Evolutionary conservation across 2,797 vertebrate species (phyloP).

Genomic region (Gymnoscopelus braueri): DNA sequence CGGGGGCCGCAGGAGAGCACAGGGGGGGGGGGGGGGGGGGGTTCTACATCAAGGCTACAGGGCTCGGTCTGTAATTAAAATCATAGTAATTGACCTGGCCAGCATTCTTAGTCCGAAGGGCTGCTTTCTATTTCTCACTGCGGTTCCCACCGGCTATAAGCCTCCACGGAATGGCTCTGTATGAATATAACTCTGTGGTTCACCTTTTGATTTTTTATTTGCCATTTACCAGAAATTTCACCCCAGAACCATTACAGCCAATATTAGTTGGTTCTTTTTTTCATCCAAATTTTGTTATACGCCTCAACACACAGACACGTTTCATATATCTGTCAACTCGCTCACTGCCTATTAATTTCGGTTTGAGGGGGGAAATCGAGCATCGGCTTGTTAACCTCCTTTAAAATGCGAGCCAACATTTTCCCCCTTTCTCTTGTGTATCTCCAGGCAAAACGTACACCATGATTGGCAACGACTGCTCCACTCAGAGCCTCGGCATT

Average conservation of each 20-base stretch:
- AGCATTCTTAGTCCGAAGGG: conserved; percentile 61
- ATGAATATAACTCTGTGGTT: conserved; percentile 50
- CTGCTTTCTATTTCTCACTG: conserved; percentile 41
- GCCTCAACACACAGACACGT: conserved; percentile 21
- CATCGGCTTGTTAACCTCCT: conserved; percentile 6
- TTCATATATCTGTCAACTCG: conserved; percentile 18
- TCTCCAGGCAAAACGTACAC: conserved; percentile 94
- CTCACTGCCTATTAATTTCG: conserved; percentile 17
- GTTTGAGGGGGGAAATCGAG: conserved; percentile 10
- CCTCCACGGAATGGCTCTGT: conserved; percentile 43
- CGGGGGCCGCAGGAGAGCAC: conserved; percentile 3
- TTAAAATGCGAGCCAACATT: conserved; percentile 38
- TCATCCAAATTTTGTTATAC: conserved; percentile 24
- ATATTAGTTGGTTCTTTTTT: conserved; percentile 10
- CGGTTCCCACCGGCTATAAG: conserved; percentile 55
- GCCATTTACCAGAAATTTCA: conserved; percentile 31
- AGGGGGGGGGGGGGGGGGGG: conserved; percentile 30
- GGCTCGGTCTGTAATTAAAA: conserved; percentile 76
- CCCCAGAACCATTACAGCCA: conserved; percentile 31
- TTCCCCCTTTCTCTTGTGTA: conserved; percentile 23
- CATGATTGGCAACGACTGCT: conserved; percentile 96
- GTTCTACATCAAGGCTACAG: conserved; percentile 58
- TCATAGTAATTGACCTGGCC: conserved; percentile 74
- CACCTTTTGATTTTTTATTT: conserved; percentile 54
- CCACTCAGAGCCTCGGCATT: conserved; percentile 93